Evolutionary conservation across 1,140 invertebrate genomes (phyloP).

Genomic region (Drosophila rufa): DNA sequence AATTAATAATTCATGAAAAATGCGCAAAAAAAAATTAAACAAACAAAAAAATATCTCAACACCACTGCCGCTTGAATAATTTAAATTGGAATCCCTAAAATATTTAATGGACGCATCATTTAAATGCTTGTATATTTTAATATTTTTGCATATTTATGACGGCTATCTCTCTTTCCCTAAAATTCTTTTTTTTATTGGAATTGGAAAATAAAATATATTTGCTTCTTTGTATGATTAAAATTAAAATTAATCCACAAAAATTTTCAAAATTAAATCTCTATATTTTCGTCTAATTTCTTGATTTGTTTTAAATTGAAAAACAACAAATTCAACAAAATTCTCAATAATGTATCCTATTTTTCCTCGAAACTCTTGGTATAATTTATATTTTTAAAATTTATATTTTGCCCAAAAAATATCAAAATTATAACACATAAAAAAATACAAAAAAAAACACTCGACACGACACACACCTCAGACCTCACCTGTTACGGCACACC

Average conservation of each 20-base stretch:
- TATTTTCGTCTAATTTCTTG: constrained; percentile 5
- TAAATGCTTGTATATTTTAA: constrained; percentile 64
- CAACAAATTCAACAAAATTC: not conserved
- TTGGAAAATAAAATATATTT: not conserved
- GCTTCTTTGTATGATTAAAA: constrained; percentile 19
- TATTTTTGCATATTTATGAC: constrained; percentile 47
- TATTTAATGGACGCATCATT: constrained; percentile 68
- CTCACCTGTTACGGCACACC: constrained; percentile 79
- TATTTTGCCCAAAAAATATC: constrained; percentile 23
- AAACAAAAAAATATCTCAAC: constrained; percentile 56
- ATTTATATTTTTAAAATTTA: not conserved
- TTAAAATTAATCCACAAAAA: not conserved
- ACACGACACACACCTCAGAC: constrained; percentile 61
- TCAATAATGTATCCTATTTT: not conserved
- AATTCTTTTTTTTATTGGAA: constrained; percentile 21
- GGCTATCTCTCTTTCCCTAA: constrained; percentile 7
- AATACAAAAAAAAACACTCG: constrained; percentile 23
- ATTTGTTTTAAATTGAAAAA: constrained; percentile 18
- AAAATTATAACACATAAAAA: constrained; percentile 23
- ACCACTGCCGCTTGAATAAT: constrained; percentile 64
- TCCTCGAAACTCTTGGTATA: not conserved
- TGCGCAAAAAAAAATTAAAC: constrained; percentile 15
- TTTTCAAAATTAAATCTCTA: constrained; percentile 7
- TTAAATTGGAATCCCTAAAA: constrained; percentile 65
- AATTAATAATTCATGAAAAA: constrained; percentile 45